Percentiles rank a stretch among this genome's conserved stretches.
Conservation (phyloP, 2,797 vertebrate genomes). For the Arremon aurantiirostris region DNA sequence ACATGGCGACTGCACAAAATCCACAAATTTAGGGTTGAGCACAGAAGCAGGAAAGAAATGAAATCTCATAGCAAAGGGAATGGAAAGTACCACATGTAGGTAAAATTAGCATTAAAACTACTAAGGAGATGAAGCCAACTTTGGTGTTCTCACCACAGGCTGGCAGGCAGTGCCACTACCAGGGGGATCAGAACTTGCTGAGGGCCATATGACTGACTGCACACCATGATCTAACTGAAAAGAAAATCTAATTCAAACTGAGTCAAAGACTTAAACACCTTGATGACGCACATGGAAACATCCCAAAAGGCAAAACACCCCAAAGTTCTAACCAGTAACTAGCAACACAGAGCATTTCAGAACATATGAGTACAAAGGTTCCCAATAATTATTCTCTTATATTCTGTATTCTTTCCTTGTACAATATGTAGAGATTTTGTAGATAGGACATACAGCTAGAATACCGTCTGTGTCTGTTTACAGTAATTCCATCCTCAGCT, state of each 20-base stretch:
- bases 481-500: background rate
- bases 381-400: background rate
- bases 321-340: background rate
- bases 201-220: background rate
- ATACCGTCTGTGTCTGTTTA: background rate
- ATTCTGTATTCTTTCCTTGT: background rate
- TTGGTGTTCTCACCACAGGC: background rate
- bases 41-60: background rate
- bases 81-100: background rate
- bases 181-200: background rate
- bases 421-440: accelerated
- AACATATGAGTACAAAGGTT: background rate
- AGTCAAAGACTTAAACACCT: background rate
- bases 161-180: background rate
- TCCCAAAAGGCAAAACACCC: accelerated
- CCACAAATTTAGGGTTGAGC: background rate
- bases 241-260: background rate
- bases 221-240: background rate
- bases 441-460: background rate
- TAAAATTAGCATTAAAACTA: background rate
- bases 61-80: background rate
- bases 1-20: background rate
- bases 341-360: background rate
- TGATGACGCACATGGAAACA: background rate
- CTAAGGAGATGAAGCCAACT: background rate